Conservation (phyloP, 2,888 invertebrate species). For the Clepsis dumicolana region DNA sequence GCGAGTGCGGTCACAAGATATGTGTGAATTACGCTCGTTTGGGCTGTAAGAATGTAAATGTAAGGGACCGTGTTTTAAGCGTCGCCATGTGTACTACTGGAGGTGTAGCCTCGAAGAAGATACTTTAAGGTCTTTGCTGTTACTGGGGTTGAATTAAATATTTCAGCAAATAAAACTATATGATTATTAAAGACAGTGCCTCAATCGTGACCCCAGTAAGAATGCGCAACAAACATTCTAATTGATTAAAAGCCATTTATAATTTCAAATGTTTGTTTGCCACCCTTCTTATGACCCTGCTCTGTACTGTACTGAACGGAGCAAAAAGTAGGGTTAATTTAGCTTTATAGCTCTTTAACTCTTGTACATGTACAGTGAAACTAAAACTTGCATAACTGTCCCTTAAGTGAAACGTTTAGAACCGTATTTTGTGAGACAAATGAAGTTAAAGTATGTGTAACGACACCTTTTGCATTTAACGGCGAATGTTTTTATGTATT, state of each 20-base stretch:
- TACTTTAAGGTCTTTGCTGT: too few relatives aligned
- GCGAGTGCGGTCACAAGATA: conserved; percentile 14
- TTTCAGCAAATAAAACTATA: too few relatives aligned
- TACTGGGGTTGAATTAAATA: too few relatives aligned
- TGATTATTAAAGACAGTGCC: too few relatives aligned
- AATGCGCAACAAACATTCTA: too few relatives aligned
- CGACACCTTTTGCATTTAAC: conserved; percentile 10
- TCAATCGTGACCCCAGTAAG: too few relatives aligned
- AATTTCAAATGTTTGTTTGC: too few relatives aligned
- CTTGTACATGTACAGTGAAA: too few relatives aligned
- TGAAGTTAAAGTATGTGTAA: conserved; percentile 2
- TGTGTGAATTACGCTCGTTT: conserved; percentile 12
- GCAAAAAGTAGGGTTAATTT: neutral
- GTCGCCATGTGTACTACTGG: neutral
- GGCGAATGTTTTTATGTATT: conserved; percentile 30
- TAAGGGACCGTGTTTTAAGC: neutral
- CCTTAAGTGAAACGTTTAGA: neutral
- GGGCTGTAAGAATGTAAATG: conserved; percentile 1
- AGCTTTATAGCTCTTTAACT: neutral
- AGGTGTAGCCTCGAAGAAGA: too few relatives aligned
- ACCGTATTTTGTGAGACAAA: conserved; percentile 1
- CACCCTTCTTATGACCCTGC: too few relatives aligned
- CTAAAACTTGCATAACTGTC: conserved; percentile 2
- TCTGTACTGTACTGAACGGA: too few relatives aligned
- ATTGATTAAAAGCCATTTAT: too few relatives aligned